Conservation (phyloP, 2,797 vertebrate species). For the Coregonus sp. region DNA sequence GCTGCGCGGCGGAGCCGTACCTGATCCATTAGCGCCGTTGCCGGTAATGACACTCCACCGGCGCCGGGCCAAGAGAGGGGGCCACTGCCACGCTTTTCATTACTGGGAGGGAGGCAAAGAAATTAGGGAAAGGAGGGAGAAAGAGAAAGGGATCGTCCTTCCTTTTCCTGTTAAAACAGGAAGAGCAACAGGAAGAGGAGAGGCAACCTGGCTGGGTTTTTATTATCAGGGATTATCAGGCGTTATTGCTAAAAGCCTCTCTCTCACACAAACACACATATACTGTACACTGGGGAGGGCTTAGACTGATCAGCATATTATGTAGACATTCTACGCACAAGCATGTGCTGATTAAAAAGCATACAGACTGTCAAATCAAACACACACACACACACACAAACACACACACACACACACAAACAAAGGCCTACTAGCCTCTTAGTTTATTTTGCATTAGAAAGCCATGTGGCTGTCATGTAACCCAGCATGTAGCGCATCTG, state of each 20-base stretch:
- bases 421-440: conserved; percentile 45
- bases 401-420: neutral
- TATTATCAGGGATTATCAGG: neutral
- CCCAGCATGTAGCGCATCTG: conserved; percentile 53
- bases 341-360: conserved; percentile 57
- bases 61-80: conserved; percentile 59
- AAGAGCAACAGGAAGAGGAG: conserved; percentile 57
- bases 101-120: neutral
- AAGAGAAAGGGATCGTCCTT: conserved; percentile 48
- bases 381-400: conserved; percentile 13
- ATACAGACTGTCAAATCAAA: conserved; percentile 25
- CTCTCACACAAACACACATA: conserved; percentile 15
- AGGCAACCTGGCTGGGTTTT: neutral
- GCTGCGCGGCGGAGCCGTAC: conserved; percentile 79
- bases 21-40: conserved; percentile 81
- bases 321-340: neutral
- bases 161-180: conserved; percentile 41
- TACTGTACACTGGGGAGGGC: conserved; percentile 25
- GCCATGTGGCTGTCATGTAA: conserved; percentile 59
- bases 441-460: conserved; percentile 63
- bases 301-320: conserved; percentile 34
- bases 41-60: conserved; percentile 79
- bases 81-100: neutral
- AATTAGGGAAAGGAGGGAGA: neutral
- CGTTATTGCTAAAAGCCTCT: conserved; percentile 12